Percentiles rank a stretch among this genome's conserved stretches.
phyloP scores from a whole-genome alignment of 2,888 invertebrate genomes.

The Leptopilina drosophilae region DNA sequence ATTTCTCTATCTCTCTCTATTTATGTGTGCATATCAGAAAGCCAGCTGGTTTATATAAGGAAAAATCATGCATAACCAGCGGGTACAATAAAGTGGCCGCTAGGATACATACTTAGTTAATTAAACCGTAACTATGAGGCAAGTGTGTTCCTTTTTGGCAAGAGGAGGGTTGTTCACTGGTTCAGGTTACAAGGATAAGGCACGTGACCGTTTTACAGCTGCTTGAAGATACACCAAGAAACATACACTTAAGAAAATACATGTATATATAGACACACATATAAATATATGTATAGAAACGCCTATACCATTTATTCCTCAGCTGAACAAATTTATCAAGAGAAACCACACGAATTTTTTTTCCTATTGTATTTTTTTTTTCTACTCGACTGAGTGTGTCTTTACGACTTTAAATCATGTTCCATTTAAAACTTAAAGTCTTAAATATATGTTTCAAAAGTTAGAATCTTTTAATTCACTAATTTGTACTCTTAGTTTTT shows the following conservation, averaged over 20 bases:
- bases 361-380: not conserved
- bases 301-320: not conserved
- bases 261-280: too few relatives aligned
- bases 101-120: conserved; percentile 66
- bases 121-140: conserved; percentile 63
- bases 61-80: conserved; percentile 14
- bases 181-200: conserved; percentile 29
- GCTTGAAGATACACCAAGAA: conserved; percentile 10
- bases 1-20: not conserved
- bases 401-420: not conserved
- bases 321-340: not conserved
- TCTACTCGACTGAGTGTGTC: not conserved
- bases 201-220: conserved; percentile 43
- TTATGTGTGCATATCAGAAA: not conserved
- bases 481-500: too few relatives aligned
- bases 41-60: conserved; percentile 16
- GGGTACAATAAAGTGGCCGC: conserved; percentile 57
- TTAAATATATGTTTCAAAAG: too few relatives aligned
- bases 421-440: not conserved
- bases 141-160: conserved; percentile 40
- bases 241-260: conserved; percentile 6
- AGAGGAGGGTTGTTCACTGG: conserved; percentile 14
- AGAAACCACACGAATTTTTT: not conserved
- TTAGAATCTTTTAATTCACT: too few relatives aligned
- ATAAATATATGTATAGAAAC: too few relatives aligned